Base-by-base conservation (phyloP, 2,113 vertebrate species). In the Daphoenositta chrysoptera region DNA sequence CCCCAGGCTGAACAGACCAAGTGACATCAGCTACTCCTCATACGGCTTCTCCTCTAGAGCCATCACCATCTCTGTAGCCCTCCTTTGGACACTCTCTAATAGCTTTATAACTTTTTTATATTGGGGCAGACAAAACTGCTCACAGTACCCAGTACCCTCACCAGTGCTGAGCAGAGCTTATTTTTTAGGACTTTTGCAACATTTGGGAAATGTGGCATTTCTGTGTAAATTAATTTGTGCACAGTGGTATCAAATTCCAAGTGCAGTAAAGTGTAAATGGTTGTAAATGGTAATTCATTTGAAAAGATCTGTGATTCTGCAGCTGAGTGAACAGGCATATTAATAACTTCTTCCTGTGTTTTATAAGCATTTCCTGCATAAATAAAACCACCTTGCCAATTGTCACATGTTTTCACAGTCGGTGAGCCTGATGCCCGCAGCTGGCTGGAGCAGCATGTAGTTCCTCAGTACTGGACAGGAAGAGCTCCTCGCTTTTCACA, bases 361-460 rank as follows among this genome's bases (percentile, higher is more conserved):
- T 89, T 71, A 8, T 70, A 71, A 92, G 20, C 9, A 15, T 86
- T 83, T 87, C 70, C 48, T 89, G 60, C 63, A 22, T 64, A 47
- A 85, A 83, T 60, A 44, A 56, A 48, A 96, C 1, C 47, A 8
- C 31, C 33, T 77, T 30, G 18, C 37, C 3, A 9, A 7, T 30
- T 68, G 11, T 21, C 54, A 7, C 0, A 0, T 93, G 69, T 81
- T 93, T 65, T 96, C 94, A 4, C 61, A 99, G 98, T 98, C 4
- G 98, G 98, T 30, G 99, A 99, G 70, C 98, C 98, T 20, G 99
- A 99, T 69, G 98, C 98, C 63, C 98, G 98, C 56, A 98, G 97
- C 63, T 99, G 99, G 99, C 97, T 99, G 77, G 99, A 99, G 51
- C 98, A 99, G 90, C 98, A 99, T 4, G 98, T 99, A 2, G 99